Conservation (phyloP, 1,140 invertebrate genomes). For the Diorhabda sublineata region DNA sequence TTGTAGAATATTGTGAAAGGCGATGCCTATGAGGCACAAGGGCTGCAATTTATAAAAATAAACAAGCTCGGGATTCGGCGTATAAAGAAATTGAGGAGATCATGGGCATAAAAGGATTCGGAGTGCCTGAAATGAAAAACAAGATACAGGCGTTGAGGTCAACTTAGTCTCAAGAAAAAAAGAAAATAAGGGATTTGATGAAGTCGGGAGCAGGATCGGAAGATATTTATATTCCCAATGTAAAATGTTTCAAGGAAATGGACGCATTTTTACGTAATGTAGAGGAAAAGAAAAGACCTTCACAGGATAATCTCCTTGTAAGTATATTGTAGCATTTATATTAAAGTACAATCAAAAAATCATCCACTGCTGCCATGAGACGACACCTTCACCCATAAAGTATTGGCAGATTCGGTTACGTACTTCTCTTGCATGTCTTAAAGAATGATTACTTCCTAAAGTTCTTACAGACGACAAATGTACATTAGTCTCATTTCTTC, state of each 20-base stretch:
- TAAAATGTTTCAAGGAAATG: no score
- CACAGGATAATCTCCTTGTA: slow-evolving; percentile 1
- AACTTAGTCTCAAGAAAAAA: no score
- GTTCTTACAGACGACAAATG: no score
- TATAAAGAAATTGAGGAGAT: slow-evolving; percentile 14
- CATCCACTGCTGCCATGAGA: slow-evolving; percentile 1
- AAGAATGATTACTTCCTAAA: not conserved
- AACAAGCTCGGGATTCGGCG: not conserved
- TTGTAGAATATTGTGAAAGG: slow-evolving; percentile 1
- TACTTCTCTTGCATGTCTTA: not conserved
- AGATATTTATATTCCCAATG: no score
- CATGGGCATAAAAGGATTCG: slow-evolving; percentile 10
- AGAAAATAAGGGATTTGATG: no score
- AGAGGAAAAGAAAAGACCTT: slow-evolving; percentile 1
- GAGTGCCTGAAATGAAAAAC: no score
- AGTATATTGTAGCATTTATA: not conserved
- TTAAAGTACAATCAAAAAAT: not conserved
- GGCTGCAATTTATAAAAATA: slow-evolving; percentile 23
- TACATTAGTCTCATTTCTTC: slow-evolving; percentile 3
- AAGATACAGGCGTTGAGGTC: slow-evolving; percentile 14
- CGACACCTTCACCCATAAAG: slow-evolving; percentile 11
- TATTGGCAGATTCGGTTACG: not conserved
- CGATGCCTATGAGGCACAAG: slow-evolving; percentile 15
- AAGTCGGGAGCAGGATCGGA: no score
- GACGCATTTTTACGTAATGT: slow-evolving; percentile 3